Evolutionary conservation across 2,113 vertebrate genomes (phyloP).

Genomic region (Esox niger): DNA sequence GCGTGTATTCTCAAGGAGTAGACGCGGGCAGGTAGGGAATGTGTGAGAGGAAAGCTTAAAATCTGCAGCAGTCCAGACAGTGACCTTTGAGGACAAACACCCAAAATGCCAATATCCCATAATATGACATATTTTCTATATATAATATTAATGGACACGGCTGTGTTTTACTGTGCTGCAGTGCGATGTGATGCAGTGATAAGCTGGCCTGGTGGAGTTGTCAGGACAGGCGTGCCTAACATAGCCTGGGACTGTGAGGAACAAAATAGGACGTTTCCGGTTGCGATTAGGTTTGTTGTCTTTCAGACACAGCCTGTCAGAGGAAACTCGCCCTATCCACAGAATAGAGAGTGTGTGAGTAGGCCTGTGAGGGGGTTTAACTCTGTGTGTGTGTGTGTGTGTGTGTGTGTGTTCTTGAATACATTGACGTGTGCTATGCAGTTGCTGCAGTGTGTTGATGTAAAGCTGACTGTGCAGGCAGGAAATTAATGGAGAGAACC

Average conservation of each 20-base stretch:
- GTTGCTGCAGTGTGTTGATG: neutral
- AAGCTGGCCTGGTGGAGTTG: slow-evolving; percentile 32
- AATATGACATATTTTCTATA: too few species aligned
- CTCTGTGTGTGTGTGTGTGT: slow-evolving; percentile 1
- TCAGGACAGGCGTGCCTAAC: too few species aligned
- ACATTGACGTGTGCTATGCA: neutral
- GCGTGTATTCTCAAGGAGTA: slow-evolving; percentile 48
- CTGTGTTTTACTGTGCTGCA: slow-evolving; percentile 54
- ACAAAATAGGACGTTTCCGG: neutral
- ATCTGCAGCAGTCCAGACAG: slow-evolving; percentile 22
- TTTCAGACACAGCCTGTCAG: slow-evolving; percentile 21
- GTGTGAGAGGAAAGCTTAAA: slow-evolving; percentile 2
- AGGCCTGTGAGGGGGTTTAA: neutral
- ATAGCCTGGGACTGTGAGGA: neutral
- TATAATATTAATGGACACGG: slow-evolving; percentile 62
- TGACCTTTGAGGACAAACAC: slow-evolving; percentile 71
- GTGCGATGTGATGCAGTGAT: slow-evolving; percentile 26
- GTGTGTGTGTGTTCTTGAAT: neutral
- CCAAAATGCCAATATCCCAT: slow-evolving; percentile 68
- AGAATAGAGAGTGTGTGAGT: neutral
- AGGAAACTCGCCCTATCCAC: neutral
- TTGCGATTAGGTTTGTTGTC: slow-evolving; percentile 15
- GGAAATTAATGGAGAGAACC: neutral
- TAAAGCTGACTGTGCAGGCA: neutral
- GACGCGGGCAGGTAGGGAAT: slow-evolving; percentile 21